Percentiles rank a stretch among this genome's conserved stretches.
These are phyloP conservation scores for Actinia tenebrosa DNA, from an alignment of 64 coral and sea anemone species.

Conservation along the genomic window DNA sequence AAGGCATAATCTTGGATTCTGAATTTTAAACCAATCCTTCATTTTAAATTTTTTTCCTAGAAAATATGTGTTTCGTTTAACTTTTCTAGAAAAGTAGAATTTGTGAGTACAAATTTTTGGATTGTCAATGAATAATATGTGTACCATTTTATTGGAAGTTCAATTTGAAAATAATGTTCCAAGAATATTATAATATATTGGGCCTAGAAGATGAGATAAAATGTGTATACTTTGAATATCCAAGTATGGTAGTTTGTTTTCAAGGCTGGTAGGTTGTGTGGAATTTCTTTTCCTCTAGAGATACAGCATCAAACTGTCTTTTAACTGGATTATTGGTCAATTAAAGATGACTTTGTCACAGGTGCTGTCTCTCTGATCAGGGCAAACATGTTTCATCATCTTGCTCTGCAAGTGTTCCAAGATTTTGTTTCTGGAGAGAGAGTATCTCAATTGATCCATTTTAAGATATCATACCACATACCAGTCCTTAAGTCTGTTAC, in stretches of 20 bases:
- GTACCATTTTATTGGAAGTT: neutral
- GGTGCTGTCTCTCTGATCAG: too few relatives aligned
- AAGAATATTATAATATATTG: neutral
- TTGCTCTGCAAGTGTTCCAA: too few relatives aligned
- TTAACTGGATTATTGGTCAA: too few relatives aligned
- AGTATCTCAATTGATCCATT: neutral
- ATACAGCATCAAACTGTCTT: too few relatives aligned
- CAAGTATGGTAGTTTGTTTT: too few relatives aligned
- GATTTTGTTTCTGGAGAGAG: too few relatives aligned
- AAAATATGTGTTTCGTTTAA: neutral
- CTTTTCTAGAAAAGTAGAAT: slow-evolving; percentile 10
- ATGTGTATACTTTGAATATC: too few relatives aligned
- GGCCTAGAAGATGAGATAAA: neutral
- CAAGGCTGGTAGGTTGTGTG: too few relatives aligned
- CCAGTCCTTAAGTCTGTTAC: neutral
- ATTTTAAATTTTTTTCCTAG: neutral
- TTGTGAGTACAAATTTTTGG: slow-evolving; percentile 1
- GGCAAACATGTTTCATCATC: too few relatives aligned
- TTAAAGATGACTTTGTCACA: too few relatives aligned
- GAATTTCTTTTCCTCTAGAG: too few relatives aligned
- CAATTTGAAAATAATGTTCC: neutral
- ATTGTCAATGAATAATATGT: neutral
- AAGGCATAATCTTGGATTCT: slow-evolving; percentile 4
- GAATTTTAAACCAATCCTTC: slow-evolving; percentile 3
- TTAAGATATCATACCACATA: neutral